Conservation (phyloP, 2,113 vertebrate genomes). For the Bujurquina vittata region DNA sequence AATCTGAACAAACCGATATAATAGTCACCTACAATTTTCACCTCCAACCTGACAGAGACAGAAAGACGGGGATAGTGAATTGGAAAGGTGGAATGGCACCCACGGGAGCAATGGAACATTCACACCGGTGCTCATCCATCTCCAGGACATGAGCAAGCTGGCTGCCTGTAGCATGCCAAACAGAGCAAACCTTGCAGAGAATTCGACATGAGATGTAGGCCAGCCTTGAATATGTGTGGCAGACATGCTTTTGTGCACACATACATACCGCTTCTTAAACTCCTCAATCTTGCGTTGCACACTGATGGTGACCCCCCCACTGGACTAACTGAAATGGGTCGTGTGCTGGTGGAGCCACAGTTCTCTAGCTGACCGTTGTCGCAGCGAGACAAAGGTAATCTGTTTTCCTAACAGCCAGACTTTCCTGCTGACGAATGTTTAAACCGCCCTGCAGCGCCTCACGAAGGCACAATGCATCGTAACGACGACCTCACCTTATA, state of each 20-base stretch:
- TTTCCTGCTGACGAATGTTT: constrained; percentile 54
- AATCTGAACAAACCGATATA: background rate
- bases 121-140: constrained; percentile 68
- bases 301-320: constrained; percentile 11
- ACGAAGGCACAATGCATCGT: constrained; percentile 48
- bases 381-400: constrained; percentile 51
- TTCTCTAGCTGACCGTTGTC: constrained; percentile 47
- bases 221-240: constrained; percentile 43
- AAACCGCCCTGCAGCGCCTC: constrained; percentile 19
- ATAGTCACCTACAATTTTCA: constrained; percentile 7
- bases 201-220: constrained; percentile 44
- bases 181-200: constrained; percentile 52
- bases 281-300: constrained; percentile 28
- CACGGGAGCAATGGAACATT: constrained; percentile 62
- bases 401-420: constrained; percentile 58
- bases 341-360: constrained; percentile 32
- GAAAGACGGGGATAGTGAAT: constrained; percentile 26
- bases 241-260: constrained; percentile 9
- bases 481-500: constrained; percentile 26
- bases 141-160: constrained; percentile 55
- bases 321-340: constrained; percentile 46
- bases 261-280: constrained; percentile 27
- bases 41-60: constrained; percentile 30
- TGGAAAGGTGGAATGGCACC: constrained; percentile 57
- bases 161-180: constrained; percentile 64